phyloP scores from a whole-genome alignment of 2,113 vertebrate species.

The Lasiurus borealis region DNA sequence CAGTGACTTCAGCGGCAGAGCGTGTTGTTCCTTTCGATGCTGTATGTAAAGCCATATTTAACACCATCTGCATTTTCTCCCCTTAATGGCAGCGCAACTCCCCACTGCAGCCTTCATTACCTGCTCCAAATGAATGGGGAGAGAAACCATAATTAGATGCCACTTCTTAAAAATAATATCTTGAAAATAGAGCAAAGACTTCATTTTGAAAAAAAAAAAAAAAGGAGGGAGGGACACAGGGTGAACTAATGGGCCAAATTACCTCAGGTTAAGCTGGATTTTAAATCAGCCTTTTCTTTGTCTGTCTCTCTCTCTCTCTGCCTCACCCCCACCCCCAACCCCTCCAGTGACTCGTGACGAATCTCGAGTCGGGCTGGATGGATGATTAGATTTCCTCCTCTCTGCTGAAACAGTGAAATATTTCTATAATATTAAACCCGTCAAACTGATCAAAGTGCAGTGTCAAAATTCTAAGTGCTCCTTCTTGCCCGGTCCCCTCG shows the following conservation, averaged over 20 bases:
- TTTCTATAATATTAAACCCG: slow-evolving; percentile 89
- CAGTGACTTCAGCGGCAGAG: not conserved
- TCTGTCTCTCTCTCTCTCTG: slow-evolving; percentile 6
- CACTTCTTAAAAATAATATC: slow-evolving; percentile 85
- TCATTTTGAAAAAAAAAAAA: slow-evolving; percentile 80
- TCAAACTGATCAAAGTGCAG: slow-evolving; percentile 87
- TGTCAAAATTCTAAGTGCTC: slow-evolving; percentile 86
- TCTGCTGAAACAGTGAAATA: slow-evolving; percentile 86
- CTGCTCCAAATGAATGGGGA: slow-evolving; percentile 78
- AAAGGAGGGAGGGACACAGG: slow-evolving; percentile 43
- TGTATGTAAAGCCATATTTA: slow-evolving; percentile 69
- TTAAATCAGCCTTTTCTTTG: slow-evolving; percentile 74
- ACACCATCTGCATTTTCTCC: slow-evolving; percentile 63
- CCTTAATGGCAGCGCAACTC: slow-evolving; percentile 77
- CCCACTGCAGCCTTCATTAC: slow-evolving; percentile 79
- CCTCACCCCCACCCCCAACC: not conserved
- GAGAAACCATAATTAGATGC: slow-evolving; percentile 86
- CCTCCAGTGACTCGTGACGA: slow-evolving; percentile 82
- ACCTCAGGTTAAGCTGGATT: slow-evolving; percentile 80
- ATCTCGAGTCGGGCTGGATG: slow-evolving; percentile 79
- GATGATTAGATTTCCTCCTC: slow-evolving; percentile 86
- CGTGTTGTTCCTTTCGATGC: slow-evolving; percentile 12
- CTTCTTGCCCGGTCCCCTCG: slow-evolving; percentile 82
- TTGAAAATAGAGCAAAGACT: slow-evolving; percentile 78
- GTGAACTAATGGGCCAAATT: slow-evolving; percentile 84